Conservation (phyloP, 2,888 invertebrate species). For the Agrotis ipsilon region DNA sequence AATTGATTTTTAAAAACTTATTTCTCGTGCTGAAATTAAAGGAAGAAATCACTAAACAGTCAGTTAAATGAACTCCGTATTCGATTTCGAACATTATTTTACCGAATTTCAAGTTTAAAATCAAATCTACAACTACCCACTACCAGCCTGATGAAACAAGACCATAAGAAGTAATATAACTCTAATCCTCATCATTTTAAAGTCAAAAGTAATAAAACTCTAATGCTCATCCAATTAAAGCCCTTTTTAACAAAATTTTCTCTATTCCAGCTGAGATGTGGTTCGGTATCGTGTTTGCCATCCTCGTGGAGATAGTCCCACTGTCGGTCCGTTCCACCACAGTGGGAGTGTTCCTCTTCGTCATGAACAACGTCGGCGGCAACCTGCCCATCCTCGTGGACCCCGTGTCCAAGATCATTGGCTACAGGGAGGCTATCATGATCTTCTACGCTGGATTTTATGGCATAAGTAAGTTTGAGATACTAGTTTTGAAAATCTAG, state of each 20-base stretch:
- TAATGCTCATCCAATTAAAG: not conserved
- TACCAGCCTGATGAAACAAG: not conserved
- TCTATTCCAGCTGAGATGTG: constrained; percentile 96
- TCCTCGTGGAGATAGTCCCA: constrained; percentile 97
- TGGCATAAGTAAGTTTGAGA: constrained; percentile 94
- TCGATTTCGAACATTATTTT: no score
- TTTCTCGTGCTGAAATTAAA: no score
- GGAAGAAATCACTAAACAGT: no score
- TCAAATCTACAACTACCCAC: not conserved
- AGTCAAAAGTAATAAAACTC: not conserved
- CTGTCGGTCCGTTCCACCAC: constrained; percentile 95
- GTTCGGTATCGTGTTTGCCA: constrained; percentile 98
- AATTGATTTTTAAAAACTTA: no score
- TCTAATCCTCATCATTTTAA: no score
- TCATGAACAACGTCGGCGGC: constrained; percentile 98
- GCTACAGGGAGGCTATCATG: constrained; percentile 96
- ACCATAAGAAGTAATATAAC: not conserved
- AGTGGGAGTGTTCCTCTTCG: constrained; percentile 96
- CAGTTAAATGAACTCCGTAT: no score
- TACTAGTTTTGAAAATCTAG: not conserved
- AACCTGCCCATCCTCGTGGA: constrained; percentile 97
- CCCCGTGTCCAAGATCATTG: constrained; percentile 95
- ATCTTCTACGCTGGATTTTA: constrained; percentile 97
- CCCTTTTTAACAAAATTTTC: not conserved
- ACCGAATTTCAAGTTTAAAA: no score